These are phyloP conservation scores for Poecilia picta DNA, from an alignment of 2,797 vertebrate genomes.

Conservation along the genomic window DNA sequence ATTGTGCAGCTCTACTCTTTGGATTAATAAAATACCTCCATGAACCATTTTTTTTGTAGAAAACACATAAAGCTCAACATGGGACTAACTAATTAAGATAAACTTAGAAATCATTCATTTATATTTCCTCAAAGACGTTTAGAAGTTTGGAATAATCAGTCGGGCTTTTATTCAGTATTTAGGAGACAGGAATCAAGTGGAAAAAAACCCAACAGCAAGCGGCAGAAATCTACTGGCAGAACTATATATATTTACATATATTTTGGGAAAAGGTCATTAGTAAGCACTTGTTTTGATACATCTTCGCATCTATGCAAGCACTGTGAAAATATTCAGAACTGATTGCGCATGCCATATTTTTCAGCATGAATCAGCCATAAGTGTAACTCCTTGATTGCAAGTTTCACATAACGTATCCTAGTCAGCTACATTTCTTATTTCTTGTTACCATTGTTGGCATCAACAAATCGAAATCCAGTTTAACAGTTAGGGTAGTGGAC, in stretches of 20 bases:
- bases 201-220: not conserved
- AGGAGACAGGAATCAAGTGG: not conserved
- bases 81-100: not conserved
- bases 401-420: not conserved
- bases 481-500: constrained; percentile 41
- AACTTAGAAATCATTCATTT: not conserved
- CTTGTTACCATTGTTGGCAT: not conserved
- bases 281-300: not conserved
- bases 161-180: not conserved
- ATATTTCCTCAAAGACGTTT: not conserved
- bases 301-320: not conserved
- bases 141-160: too few species aligned
- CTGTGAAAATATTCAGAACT: not conserved
- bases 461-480: constrained; percentile 44
- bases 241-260: not conserved
- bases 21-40: not conserved
- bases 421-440: not conserved
- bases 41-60: not conserved
- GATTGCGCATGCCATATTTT: not conserved
- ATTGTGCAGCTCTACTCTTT: not conserved
- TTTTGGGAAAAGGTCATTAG: not conserved
- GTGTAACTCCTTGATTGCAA: not conserved
- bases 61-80: not conserved
- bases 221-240: not conserved
- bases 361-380: not conserved